Conservation (phyloP, 2,888 invertebrate species). For the Magallana nippona region DNA sequence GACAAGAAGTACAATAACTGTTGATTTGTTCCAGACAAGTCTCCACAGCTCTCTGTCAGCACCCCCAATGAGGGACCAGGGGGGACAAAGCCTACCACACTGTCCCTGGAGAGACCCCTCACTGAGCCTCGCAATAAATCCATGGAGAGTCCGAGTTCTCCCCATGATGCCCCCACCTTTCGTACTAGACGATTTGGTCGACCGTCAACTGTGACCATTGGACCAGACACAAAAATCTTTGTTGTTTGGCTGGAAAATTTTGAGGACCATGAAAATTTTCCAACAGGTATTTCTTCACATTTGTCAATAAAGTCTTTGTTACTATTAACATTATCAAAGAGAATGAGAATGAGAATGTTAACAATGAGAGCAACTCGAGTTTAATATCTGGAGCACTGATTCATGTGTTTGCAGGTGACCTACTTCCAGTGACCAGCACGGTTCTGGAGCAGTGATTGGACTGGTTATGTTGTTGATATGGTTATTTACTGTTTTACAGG, state of each 20-base stretch:
- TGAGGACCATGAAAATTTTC: constrained; percentile 94
- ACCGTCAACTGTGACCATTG: constrained; percentile 67
- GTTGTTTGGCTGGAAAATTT: constrained; percentile 97
- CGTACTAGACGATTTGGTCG: constrained; percentile 64
- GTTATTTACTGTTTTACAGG: constrained; percentile 81
- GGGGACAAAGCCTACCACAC: constrained; percentile 71
- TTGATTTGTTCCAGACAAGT: constrained; percentile 12
- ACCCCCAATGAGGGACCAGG: background rate
- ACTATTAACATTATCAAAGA: background rate
- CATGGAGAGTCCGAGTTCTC: constrained; percentile 68
- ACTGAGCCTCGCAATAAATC: constrained; percentile 53
- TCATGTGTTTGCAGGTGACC: no score
- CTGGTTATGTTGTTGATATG: no score
- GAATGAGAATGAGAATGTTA: background rate
- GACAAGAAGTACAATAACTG: background rate
- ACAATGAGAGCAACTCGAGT: background rate
- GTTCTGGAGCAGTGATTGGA: no score
- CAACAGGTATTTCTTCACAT: constrained; percentile 85
- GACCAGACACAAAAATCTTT: constrained; percentile 81
- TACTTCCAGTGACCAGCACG: no score
- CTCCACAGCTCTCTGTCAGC: constrained; percentile 1
- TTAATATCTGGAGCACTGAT: constrained; percentile 83
- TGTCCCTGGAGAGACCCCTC: constrained; percentile 75
- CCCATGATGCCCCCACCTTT: constrained; percentile 63
- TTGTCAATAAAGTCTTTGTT: no score